Base-by-base conservation (phyloP, 2,113 vertebrate genomes). In the Heterochromis multidens region DNA sequence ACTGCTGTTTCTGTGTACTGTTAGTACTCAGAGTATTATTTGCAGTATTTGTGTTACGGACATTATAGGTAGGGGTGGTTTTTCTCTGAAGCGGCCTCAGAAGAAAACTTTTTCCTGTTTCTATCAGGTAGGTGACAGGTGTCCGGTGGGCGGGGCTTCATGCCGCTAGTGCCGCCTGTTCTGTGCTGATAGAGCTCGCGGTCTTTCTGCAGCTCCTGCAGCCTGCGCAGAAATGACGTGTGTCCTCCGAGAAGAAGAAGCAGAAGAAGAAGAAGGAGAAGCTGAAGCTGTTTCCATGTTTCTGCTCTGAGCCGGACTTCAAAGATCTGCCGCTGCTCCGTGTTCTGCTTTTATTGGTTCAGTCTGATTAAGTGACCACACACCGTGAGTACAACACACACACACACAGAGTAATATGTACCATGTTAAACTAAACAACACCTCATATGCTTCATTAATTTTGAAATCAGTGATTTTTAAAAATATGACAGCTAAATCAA, bases 61-160 rank as follows among this genome's bases (percentile, higher is more conserved):
- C n/a, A n/a, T n/a, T n/a, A n/a, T n/a, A n/a, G n/a, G 25, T 43
- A 11, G 3, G 13, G 13, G 40, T 5, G 37, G 37, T 2, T 54
- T 2, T 17, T 21, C 19, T 13, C 10, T 13, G 14, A 46, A 52
- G 54, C 9, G 16, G 19, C 9, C 19, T 17, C 21, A 56, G 54
- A 14, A 21, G 54, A 10, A n/a, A 19, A 10, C 8, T 37, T 37
- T 37, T 2, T 33, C 27, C 0, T 59, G 27, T 27, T 31, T 9
- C 61, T 88, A 89, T 89, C 86, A 70, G 63, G 35, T 21, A 89
- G 81, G 83, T 88, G 81, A 62, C 80, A 92, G 90, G 91, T 91
- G 87, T 58, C 29, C 13, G 60, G 49, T 63, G 90, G 91, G 93
- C 79, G 89, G 87, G 84, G 91, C 88, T 37, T 79, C 2, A 6